Base-by-base conservation (phyloP, 2,113 vertebrate genomes). In the Eublepharis macularius region DNA sequence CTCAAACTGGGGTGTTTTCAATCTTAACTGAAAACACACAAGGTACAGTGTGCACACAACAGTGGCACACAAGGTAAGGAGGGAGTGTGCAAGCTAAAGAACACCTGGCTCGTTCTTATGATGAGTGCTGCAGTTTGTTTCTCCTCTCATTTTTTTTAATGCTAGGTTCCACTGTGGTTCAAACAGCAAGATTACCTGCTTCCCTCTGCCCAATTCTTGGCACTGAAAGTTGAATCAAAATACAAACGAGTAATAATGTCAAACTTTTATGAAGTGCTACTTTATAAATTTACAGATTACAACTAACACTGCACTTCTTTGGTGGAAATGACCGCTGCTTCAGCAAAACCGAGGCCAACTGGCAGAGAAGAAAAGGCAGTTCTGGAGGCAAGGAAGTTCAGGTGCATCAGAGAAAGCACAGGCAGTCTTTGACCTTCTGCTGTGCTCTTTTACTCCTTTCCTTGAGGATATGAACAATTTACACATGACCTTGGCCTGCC, bases 361-460 rank as follows among this genome's bases (percentile, higher is more conserved):
- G 87, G 17, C 11, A 26, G 57, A 10, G 16, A 39, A 87, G 72
- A 80, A 92, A 89, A 91, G 41, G n/a, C 29, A n/a, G 14, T 81
- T 81, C 60, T 85, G 84, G 87, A 87, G 72, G 36, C 87, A 87
- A 82, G 69, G 41, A 63, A 49, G 19, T 6, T 63, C 86, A 88
- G 83, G 41, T 1, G 80, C 21, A 24, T 17, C 3, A 84, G 36
- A 86, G 41, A 19, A 49, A 16, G 21, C 21, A 65, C 73, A 91
- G 72, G 69, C 43, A 82, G 70, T 32, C 74, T 88, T 82, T 85
- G 85, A 84, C 75, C 80, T 86, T 70, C 17, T 69, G 41, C 43
- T 91, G 65, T 76, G 81, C 66, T 70, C 79, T 77, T 39, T 79
- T n/a, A 60, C 0, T 0, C 1, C 0, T 0, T 32, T 84, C 60